These are phyloP conservation scores for Halocynthia aurantium DNA, from an alignment of 23 tunicate species.

Conservation along the genomic window DNA sequence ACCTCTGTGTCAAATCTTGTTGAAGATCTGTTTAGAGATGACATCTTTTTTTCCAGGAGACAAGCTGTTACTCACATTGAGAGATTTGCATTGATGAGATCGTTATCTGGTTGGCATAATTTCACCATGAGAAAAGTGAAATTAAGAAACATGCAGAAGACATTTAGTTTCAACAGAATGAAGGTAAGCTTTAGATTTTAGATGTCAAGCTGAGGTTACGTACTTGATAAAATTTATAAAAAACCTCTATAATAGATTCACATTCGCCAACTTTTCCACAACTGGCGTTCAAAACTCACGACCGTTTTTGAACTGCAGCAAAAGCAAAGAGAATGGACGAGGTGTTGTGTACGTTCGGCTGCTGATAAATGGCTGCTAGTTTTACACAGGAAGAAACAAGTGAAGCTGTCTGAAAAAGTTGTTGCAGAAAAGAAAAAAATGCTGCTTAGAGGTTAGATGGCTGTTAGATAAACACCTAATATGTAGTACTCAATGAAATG, in stretches of 20 bases:
- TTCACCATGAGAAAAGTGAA: conserved; percentile 6
- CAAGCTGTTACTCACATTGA: background rate
- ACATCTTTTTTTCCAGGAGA: background rate
- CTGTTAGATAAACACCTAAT: background rate
- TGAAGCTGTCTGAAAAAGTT: background rate
- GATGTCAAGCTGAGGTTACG: too few relatives aligned
- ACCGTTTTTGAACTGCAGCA: background rate
- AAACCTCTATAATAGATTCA: too few relatives aligned
- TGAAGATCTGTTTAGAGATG: too few relatives aligned
- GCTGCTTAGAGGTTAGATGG: background rate
- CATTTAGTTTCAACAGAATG: background rate
- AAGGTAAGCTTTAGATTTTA: background rate
- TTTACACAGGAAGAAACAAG: background rate
- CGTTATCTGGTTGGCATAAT: background rate
- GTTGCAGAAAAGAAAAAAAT: background rate
- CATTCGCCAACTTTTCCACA: background rate
- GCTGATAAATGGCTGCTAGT: conserved; percentile 5
- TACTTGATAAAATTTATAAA: too few relatives aligned
- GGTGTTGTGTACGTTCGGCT: background rate
- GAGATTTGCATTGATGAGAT: background rate
- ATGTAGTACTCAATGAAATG: too few relatives aligned
- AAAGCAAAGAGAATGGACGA: background rate
- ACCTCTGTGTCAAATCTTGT: too few relatives aligned
- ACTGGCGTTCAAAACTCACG: background rate
- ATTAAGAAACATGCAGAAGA: background rate